A percentile compares a stretch with the other conserved stretches of the same genome.
Conservation (phyloP, 2,797 vertebrate genomes). For the Tarsius wallacei region DNA sequence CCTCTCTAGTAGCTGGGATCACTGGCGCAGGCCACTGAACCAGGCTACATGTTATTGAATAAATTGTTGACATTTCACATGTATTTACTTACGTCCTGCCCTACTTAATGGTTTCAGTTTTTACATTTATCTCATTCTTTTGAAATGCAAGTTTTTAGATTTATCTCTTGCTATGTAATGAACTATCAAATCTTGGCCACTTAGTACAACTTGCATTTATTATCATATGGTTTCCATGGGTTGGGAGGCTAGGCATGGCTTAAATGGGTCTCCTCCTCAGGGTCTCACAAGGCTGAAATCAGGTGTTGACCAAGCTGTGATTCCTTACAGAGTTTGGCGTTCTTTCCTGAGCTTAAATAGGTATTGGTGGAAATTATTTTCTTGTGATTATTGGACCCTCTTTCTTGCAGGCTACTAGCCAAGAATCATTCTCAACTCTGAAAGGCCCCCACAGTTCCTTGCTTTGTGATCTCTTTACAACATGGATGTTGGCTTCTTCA, state of each 20-base stretch:
- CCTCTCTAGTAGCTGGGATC: not conserved
- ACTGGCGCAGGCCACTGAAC: not conserved
- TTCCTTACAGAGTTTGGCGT: not conserved
- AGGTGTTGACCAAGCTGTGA: not conserved
- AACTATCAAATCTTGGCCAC: not conserved
- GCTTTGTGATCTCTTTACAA: not conserved
- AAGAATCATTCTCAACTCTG: not conserved
- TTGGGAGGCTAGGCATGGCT: not conserved
- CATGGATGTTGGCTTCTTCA: not conserved
- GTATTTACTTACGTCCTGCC: not conserved
- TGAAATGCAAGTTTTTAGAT: not conserved
- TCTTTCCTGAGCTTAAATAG: not conserved
- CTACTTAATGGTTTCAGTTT: not conserved
- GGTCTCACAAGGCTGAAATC: not conserved
- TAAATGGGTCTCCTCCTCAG: not conserved
- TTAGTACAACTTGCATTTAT: not conserved
- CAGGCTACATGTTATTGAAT: not conserved
- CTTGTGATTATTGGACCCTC: not conserved
- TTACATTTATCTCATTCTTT: not conserved
- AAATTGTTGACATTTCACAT: not conserved
- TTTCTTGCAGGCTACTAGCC: not conserved
- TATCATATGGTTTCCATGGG: not conserved
- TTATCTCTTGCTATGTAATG: not conserved
- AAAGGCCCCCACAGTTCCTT: not conserved
- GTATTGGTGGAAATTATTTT: not conserved